Base-by-base conservation (phyloP, 2,888 invertebrate species). In the Cistogaster globosa region DNA sequence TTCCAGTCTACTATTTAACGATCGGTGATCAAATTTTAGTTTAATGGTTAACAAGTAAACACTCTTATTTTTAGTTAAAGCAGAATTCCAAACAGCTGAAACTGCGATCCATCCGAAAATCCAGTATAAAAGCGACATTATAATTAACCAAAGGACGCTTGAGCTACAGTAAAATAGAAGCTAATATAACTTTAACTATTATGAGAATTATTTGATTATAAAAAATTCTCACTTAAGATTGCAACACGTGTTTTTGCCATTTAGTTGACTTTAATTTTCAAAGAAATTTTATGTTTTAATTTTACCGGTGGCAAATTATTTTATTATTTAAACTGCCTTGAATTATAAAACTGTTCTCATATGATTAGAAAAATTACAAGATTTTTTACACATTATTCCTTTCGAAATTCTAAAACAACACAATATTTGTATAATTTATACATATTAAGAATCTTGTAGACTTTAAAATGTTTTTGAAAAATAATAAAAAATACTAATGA, bases 401-500 rank as follows among this genome's bases (percentile, higher is more conserved):
- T 20, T n/a, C 26, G 9, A 57, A 51, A 51, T 20, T 45, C 38
- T 22, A 8, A 14, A 36, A 22, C 14, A 53, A 22, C 53, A 38
- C 42, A 42, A 9, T 55, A 18, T 42, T 26, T 57, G 32, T 45
- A 45, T n/a, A 4, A 36, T 67, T 42, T 60, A 32, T 71, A 58
- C 42, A 42, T 14, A 16, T 18, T 80, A 63, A 68, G 20, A 63
- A 75, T 82, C 69, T 63, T 78, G 69, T 71, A 65, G 63, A 60
- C 55, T 77, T 32, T 71, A 62, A 76, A 76, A 76, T 72, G 60
- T 65, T 74, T 67, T 62, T 74, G 18, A 69, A 68, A 48, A 71
- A 77, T 77, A 63, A 68, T 60, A 65, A 71, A 72, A 72, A 77
- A 58, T 85, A 85, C 87, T 91, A 91, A 91, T 91, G 91, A 90